phyloP scores from a whole-genome alignment of 2,888 invertebrate species.

The Diarsia dahlii region DNA sequence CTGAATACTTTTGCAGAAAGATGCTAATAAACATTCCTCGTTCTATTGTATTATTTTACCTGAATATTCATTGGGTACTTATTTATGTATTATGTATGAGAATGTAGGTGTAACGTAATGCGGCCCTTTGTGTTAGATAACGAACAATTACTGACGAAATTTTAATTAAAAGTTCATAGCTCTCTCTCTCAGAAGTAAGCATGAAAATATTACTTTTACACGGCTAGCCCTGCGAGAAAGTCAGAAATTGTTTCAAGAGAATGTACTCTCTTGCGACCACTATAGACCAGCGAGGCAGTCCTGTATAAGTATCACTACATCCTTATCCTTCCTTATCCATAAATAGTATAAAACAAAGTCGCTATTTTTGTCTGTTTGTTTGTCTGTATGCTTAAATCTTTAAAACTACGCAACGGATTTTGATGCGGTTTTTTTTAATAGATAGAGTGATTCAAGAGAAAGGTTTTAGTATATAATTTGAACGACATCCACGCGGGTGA shows the following conservation, averaged over 20 bases:
- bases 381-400: no score
- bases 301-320: no score
- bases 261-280: neutral
- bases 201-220: neutral
- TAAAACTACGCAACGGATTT: no score
- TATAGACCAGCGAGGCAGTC: no score
- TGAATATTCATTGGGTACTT: slow-evolving; percentile 13
- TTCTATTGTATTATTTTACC: neutral
- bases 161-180: slow-evolving; percentile 1
- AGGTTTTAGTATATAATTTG: no score
- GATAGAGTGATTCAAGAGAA: no score
- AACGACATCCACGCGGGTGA: no score
- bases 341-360: no score
- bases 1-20: neutral
- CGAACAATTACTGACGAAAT: neutral
- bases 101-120: neutral
- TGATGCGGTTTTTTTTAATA: no score
- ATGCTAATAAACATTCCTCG: neutral
- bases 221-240: neutral
- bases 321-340: no score
- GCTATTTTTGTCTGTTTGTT: no score
- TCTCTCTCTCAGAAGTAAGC: neutral
- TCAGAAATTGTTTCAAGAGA: neutral
- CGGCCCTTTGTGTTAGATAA: slow-evolving; percentile 18
- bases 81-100: neutral